Evolutionary conservation across 2,113 vertebrate genomes (phyloP).

Genomic region (Zeus faber): DNA sequence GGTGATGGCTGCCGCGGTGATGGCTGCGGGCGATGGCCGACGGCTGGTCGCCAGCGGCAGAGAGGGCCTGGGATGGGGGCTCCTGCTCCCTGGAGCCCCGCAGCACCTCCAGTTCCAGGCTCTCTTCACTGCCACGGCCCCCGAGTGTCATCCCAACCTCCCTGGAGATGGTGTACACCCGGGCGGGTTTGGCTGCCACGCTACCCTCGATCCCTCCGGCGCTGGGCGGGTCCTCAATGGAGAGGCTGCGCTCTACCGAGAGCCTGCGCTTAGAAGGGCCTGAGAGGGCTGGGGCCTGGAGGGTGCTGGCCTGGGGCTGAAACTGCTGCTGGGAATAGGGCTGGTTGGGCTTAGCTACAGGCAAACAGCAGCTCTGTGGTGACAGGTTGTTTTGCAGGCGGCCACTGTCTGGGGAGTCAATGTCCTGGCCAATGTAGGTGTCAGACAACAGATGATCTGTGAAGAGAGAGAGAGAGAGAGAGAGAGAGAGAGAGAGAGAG

Average conservation of each 20-base stretch:
- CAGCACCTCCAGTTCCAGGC: constrained; percentile 87
- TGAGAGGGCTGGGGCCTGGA: constrained; percentile 24
- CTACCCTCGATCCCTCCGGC: constrained; percentile 44
- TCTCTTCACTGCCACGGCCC: constrained; percentile 73
- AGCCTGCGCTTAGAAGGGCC: constrained; percentile 81
- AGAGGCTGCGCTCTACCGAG: constrained; percentile 81
- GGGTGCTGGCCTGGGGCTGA: constrained; percentile 25
- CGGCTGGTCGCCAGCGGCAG: constrained; percentile 35
- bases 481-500: constrained; percentile 9
- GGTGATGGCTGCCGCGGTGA: constrained; percentile 74
- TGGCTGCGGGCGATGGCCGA: constrained; percentile 42
- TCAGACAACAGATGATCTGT: constrained; percentile 92
- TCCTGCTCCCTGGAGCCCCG: constrained; percentile 69
- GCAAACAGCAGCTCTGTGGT: constrained; percentile 39
- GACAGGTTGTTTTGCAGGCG: constrained; percentile 63
- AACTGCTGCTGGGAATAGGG: constrained; percentile 36
- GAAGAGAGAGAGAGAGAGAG: constrained; percentile 21
- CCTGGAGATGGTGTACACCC: constrained; percentile 89
- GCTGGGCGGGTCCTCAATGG: constrained; percentile 71
- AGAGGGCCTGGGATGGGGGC: constrained; percentile 21
- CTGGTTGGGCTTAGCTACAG: constrained; percentile 45
- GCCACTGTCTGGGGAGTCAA: constrained; percentile 81
- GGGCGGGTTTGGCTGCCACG: constrained; percentile 72
- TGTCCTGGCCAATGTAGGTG: constrained; percentile 81
- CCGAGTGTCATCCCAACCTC: constrained; percentile 85